Evolutionary conservation across 2,113 vertebrate species (phyloP), one percentile per base, ranked within the genome.

Genomic region (Odontesthes bonariensis): DNA sequence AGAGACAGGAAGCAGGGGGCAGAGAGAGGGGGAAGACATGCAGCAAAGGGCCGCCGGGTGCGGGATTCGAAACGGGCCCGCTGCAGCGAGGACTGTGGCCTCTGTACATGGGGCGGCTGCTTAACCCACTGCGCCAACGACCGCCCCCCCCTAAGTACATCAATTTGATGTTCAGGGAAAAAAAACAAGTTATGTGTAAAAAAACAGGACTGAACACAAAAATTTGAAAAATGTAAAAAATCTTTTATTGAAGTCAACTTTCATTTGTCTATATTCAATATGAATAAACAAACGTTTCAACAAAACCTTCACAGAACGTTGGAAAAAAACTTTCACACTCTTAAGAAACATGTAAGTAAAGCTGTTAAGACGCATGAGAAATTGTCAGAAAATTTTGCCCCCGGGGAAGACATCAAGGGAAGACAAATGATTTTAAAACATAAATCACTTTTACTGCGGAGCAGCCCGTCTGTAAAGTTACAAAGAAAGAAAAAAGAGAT

Each of bases 221-320:
- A 44, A 23, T 32, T 31, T 49, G 7, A 10, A 8, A 32, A 46
- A 46, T 31, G 10, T 65, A 49, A 71, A 60, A 17, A 6, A 17
- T 38, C n/a, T 69, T 70, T 70, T 49, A 70, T 49, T 51, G 3
- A 59, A 47, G 47, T 19, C 32, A 16, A 35, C 16, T n/a, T 64
- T 62, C n/a, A 44, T 54, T 57, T 70, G n/a, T 40, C 32, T 49
- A 31, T 51, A 79, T 86, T 86, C 73, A 83, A 83, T 80, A 66
- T 80, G 80, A 80, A 86, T 71, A 70, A 70, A 56, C 55, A 57
- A 60, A 60, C 38, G 55, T 49, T 27, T 73, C 3, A 27, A 40
- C 11, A 71, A 67, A 77, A 73, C 0, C 31, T 71, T 64, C 46
- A 32, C 14, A 49, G 3, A 57, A 54, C 6, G 1, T 61, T 1